Conservation (phyloP, 2,113 vertebrate genomes). For the Notarius lentiginosus region DNA sequence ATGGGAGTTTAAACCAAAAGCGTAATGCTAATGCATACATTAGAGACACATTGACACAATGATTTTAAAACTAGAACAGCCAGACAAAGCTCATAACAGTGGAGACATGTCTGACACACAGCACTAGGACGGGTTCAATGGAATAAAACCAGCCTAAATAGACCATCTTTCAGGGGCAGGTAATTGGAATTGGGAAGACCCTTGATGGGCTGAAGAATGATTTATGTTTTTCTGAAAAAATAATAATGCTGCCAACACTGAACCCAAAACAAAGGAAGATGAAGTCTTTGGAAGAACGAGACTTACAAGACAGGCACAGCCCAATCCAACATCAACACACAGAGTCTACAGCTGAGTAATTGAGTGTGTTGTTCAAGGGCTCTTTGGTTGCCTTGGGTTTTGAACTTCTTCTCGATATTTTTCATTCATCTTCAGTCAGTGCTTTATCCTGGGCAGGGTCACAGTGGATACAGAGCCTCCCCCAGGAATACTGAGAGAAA, state of each 20-base stretch:
- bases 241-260: neutral
- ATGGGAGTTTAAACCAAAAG: neutral
- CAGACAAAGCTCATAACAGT: constrained; percentile 12
- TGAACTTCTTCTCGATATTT: neutral
- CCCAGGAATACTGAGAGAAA: neutral
- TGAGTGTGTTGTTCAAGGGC: neutral
- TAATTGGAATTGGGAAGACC: neutral
- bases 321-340: neutral
- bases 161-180: neutral
- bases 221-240: neutral
- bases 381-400: neutral
- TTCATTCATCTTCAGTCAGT: neutral
- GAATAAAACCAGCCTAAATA: constrained; percentile 20
- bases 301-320: neutral
- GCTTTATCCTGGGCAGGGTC: neutral
- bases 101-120: neutral
- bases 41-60: neutral
- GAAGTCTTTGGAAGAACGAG: neutral
- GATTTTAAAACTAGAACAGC: neutral
- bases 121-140: constrained; percentile 1
- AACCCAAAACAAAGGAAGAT: neutral
- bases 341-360: neutral
- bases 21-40: neutral
- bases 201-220: constrained; percentile 1
- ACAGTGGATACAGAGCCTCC: neutral